A percentile compares a stretch with the other conserved stretches of the same genome.
These are phyloP conservation scores for Galaxea fascicularis DNA, from an alignment of 92 coral and sea anemone species.

Conservation along the genomic window DNA sequence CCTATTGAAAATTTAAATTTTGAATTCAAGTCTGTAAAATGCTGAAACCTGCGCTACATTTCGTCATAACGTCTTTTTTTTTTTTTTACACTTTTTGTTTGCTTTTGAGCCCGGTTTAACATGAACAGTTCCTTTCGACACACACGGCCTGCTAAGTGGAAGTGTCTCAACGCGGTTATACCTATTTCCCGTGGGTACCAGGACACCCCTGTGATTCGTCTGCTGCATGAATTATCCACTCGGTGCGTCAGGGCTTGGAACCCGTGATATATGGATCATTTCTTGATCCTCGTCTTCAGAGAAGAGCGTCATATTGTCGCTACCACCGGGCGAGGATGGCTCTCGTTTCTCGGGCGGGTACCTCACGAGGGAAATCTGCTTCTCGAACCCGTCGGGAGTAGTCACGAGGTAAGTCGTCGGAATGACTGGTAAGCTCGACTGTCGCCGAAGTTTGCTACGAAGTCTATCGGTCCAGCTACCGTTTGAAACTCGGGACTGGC, in stretches of 20 bases:
- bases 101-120: no score
- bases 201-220: background rate
- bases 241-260: constrained; percentile 95
- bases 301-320: constrained; percentile 66
- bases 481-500: constrained; percentile 73
- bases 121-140: no score
- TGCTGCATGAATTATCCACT: constrained; percentile 61
- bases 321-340: constrained; percentile 54
- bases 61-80: no score
- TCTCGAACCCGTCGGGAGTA: constrained; percentile 88
- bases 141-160: no score
- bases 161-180: no score
- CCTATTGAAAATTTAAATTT: no score
- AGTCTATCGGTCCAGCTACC: constrained; percentile 87
- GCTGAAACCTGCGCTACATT: no score
- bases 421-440: constrained; percentile 94
- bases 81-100: no score
- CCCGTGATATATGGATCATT: constrained; percentile 92
- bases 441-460: constrained; percentile 83
- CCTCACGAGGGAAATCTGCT: constrained; percentile 86
- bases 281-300: constrained; percentile 99
- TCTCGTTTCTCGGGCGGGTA: constrained; percentile 88
- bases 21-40: no score
- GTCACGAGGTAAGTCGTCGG: constrained; percentile 98
- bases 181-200: no score